These are phyloP conservation scores for Bombus haemorrhoidalis DNA, from an alignment of 1,140 invertebrate genomes.

Conservation along the genomic window DNA sequence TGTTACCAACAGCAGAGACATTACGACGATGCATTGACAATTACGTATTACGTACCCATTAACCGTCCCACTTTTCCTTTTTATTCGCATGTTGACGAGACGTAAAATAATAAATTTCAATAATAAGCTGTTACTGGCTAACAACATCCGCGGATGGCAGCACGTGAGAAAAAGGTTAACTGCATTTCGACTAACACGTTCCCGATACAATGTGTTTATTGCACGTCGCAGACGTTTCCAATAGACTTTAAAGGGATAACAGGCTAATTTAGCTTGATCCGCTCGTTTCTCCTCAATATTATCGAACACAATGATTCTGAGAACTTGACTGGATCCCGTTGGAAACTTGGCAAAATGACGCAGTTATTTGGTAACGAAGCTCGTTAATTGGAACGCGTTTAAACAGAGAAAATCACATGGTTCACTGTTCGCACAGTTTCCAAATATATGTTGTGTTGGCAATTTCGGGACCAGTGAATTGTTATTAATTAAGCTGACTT, in stretches of 20 bases:
- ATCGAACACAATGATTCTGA: not conserved
- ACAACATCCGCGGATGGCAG: conserved; percentile 35
- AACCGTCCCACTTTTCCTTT: conserved; percentile 27
- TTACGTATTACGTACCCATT: conserved; percentile 23
- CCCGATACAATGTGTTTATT: conserved; percentile 41
- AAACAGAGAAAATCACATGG: no score
- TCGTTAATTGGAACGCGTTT: conserved; percentile 3
- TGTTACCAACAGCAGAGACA: not conserved
- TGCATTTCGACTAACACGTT: conserved; percentile 32
- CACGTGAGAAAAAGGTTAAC: conserved; percentile 53
- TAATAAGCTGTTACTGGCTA: conserved; percentile 38
- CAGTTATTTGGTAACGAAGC: not conserved
- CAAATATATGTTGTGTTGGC: not conserved
- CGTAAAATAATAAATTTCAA: conserved; percentile 43
- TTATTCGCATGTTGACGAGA: conserved; percentile 24
- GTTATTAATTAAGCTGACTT: not conserved
- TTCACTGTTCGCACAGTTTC: not conserved
- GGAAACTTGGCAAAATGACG: not conserved
- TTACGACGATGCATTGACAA: conserved; percentile 9
- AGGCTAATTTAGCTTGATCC: not conserved
- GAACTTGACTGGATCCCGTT: not conserved
- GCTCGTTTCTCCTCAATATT: conserved; percentile 4
- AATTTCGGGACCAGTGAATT: not conserved
- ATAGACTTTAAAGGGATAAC: conserved; percentile 4
- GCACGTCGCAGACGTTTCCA: conserved; percentile 1